phyloP scores from a whole-genome alignment of 2,113 vertebrate species.

The Phoxinus phoxinus region DNA sequence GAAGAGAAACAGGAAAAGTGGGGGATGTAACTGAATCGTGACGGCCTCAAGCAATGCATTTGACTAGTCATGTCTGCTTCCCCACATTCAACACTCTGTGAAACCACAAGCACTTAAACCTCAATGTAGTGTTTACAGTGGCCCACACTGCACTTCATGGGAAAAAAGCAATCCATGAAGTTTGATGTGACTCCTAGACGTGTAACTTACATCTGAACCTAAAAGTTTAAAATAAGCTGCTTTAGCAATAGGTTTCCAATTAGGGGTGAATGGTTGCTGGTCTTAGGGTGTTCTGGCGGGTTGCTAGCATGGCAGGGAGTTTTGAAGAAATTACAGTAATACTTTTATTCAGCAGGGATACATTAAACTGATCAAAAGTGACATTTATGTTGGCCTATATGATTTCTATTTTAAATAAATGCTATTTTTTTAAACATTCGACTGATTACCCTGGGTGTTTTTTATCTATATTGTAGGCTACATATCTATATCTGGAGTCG shows the following conservation, averaged over 20 bases:
- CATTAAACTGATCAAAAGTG: background rate
- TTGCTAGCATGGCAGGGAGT: background rate
- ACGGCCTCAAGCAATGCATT: background rate
- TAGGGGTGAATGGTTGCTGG: no score
- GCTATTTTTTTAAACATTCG: no score
- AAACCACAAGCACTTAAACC: background rate
- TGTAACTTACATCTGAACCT: no score
- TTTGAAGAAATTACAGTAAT: background rate
- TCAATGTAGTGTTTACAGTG: background rate
- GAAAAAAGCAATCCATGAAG: background rate
- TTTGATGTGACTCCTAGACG: background rate
- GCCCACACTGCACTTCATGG: background rate
- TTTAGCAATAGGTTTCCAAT: no score
- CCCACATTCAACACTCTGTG: background rate
- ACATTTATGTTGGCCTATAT: background rate
- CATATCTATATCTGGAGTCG: no score
- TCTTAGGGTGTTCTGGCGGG: background rate
- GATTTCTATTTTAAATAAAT: no score
- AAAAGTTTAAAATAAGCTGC: no score
- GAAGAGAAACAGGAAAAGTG: slow-evolving; percentile 46
- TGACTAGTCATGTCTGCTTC: slow-evolving; percentile 16
- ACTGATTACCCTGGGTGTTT: no score
- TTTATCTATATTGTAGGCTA: no score
- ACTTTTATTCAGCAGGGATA: background rate
- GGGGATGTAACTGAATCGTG: background rate